A percentile compares a stretch with the other conserved stretches of the same genome.
Evolutionary conservation across 1,140 invertebrate species (phyloP).

Genomic region (Cydia amplana): DNA sequence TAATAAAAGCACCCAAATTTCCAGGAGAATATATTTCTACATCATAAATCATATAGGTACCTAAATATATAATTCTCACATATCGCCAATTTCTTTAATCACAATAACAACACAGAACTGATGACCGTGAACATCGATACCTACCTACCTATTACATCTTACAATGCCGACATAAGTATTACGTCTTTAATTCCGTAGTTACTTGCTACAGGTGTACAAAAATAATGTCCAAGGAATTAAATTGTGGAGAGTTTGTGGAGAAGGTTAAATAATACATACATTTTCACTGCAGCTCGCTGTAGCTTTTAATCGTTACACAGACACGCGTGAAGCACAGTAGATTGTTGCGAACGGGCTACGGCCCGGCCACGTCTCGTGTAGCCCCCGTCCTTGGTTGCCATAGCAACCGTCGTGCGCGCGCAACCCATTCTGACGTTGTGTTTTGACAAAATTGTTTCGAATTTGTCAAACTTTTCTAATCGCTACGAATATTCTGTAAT

Average conservation of each 20-base stretch:
- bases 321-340: conserved; percentile 17
- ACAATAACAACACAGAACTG: not conserved
- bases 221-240: not conserved
- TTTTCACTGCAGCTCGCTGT: not conserved
- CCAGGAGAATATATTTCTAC: too few species aligned
- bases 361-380: conserved; percentile 34
- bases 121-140: not conserved
- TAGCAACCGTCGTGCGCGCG: conserved; percentile 68
- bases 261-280: not conserved
- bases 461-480: conserved; percentile 52
- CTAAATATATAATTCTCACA: too few species aligned
- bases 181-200: not conserved
- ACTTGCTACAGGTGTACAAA: not conserved
- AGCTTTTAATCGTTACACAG: conserved; percentile 7
- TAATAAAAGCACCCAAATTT: too few species aligned
- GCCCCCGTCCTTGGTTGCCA: conserved; percentile 52
- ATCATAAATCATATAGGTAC: too few species aligned
- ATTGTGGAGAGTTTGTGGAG: not conserved
- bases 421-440: conserved; percentile 43
- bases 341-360: conserved; percentile 5
- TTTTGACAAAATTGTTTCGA: conserved; percentile 61
- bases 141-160: not conserved
- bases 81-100: not conserved
- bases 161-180: not conserved
- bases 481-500: conserved; percentile 36